phyloP scores from a whole-genome alignment of 2,113 vertebrate genomes.

The Phalacrocorax pelagicus region DNA sequence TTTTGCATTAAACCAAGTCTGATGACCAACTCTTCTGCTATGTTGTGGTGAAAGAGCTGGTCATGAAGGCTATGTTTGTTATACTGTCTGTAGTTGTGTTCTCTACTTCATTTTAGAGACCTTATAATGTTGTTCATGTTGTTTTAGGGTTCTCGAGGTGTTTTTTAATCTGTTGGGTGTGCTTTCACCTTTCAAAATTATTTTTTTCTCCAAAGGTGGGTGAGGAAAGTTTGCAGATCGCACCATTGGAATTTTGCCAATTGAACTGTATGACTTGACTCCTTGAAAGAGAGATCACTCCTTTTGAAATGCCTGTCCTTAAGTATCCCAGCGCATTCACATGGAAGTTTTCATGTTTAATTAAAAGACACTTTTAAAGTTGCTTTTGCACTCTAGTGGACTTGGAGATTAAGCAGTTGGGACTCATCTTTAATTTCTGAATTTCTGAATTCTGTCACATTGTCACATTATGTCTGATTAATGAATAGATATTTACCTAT shows the following conservation, averaged over 20 bases:
- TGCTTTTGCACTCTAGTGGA: not conserved
- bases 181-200: not conserved
- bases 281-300: not conserved
- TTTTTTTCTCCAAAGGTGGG: not conserved
- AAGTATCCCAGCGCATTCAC: not conserved
- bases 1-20: conserved; percentile 26
- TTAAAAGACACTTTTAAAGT: not conserved
- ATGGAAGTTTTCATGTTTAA: not conserved
- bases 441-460: not conserved
- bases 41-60: conserved; percentile 45
- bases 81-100: not conserved
- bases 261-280: not conserved
- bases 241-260: not conserved
- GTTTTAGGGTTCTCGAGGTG: not conserved
- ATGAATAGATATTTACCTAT: not conserved
- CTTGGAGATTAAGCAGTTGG: not conserved
- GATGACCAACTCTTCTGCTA: conserved; percentile 48
- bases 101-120: not conserved
- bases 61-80: not conserved
- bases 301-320: not conserved
- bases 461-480: not conserved
- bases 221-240: not conserved
- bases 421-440: not conserved
- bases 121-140: not conserved
- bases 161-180: not conserved